Base-by-base conservation (phyloP, 2,797 vertebrate species). In the Triplophysa yarkandensis region DNA sequence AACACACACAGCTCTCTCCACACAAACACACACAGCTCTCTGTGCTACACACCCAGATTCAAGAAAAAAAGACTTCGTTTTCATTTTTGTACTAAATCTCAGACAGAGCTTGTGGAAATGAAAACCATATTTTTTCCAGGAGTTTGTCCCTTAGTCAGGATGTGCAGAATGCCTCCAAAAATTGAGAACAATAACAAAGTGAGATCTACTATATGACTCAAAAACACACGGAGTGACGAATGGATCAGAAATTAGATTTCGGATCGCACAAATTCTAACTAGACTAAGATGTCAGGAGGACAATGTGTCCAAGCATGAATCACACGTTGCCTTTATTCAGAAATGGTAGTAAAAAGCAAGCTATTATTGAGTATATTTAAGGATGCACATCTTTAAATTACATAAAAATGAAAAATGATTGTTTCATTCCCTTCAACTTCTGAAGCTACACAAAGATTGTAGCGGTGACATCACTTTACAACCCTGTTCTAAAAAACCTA, bases 71-170 rank as follows among this genome's bases (percentile, higher is more conserved):
- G 19, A 5, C 19, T 28, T 48, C n/a, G 17, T 34, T 11, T 32
- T 10, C 0, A 39, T 48, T 76, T 79, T 44, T 23, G 43, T 43
- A 27, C 17, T 46, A 54, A 77, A 69, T 64, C 7, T 48, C 44
- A 25, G 30, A 71, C 30, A n/a, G 50, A 25, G 41, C 48, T 54
- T 74, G 43, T 28, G 32, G 14, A 80, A 87, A 88, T 86, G 60
- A 82, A 83, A 85, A 85, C 74, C 84, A 84, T 77, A 86, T 81
- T 2, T 41, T 78, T 87, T 84, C 73, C 58, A 80, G 68, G 79
- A 86, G 85, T 70, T 75, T 44, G 13, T 80, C 50, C 68, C 61
- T 76, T 62, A 75, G 66, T 71, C 25, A 55, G 48, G 67, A 71
- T 39, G 68, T 58, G 4, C 61, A 77, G 25, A 63, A 41, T 57